Percentiles rank a stretch among this genome's conserved stretches.
Conservation (phyloP, 2,888 invertebrate species). For the Hipparchia semele region DNA sequence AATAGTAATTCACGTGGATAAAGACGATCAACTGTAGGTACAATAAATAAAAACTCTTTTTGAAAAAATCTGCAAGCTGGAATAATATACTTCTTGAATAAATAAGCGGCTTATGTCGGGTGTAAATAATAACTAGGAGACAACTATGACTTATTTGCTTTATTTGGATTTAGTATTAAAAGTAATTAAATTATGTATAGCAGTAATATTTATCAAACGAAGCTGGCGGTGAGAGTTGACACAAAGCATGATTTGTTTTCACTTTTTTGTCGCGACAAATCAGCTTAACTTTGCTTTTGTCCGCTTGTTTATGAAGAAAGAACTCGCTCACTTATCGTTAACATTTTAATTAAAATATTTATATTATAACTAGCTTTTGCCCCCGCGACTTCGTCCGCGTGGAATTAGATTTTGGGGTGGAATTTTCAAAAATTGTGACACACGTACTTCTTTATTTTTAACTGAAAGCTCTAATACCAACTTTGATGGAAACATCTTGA, state of each 20-base stretch:
- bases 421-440: no score
- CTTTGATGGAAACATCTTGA: no score
- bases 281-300: neutral
- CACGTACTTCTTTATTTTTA: no score
- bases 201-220: neutral
- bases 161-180: constrained; percentile 2
- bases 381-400: no score
- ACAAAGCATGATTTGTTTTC: constrained; percentile 3
- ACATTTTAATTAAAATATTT: neutral
- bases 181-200: neutral
- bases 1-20: no score
- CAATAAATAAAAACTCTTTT: neutral
- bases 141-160: neutral
- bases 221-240: neutral
- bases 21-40: neutral
- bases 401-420: no score
- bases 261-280: neutral
- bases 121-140: neutral
- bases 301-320: neutral
- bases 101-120: constrained; percentile 11
- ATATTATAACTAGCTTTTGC: no score
- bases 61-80: neutral
- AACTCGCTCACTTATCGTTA: neutral
- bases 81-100: neutral
- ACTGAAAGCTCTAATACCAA: no score